These are phyloP conservation scores for Lanius collurio DNA, from an alignment of 2,113 vertebrate species.

Conservation along the genomic window DNA sequence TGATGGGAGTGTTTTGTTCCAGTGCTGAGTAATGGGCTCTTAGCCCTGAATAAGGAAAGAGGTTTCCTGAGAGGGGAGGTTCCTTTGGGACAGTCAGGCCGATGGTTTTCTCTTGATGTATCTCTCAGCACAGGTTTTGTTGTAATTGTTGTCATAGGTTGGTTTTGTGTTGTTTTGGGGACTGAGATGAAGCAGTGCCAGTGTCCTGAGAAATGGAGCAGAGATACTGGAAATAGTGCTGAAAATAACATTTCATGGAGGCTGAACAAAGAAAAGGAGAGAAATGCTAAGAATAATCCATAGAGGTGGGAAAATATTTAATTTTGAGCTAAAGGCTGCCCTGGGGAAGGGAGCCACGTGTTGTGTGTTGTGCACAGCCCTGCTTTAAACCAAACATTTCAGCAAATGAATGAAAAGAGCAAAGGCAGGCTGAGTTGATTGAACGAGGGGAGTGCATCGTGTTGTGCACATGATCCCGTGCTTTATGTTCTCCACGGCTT, in stretches of 20 bases:
- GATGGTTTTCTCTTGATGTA: neutral
- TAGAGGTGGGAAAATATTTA: neutral
- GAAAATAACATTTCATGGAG: neutral
- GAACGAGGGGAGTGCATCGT: accelerated
- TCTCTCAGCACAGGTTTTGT: neutral
- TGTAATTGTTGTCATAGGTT: neutral
- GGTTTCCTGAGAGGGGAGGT: neutral
- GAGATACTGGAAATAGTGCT: neutral
- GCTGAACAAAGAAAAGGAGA: neutral
- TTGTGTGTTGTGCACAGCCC: neutral
- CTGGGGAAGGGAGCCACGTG: neutral
- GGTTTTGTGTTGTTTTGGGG: neutral
- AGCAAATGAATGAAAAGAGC: neutral
- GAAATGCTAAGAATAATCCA: neutral
- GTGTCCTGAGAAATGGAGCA: neutral
- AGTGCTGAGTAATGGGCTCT: accelerated
- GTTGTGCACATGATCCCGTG: neutral
- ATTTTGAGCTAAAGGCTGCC: neutral
- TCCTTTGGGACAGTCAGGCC: neutral
- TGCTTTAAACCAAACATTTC: neutral
- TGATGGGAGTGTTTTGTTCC: neutral
- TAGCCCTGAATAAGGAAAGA: neutral
- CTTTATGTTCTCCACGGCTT: neutral
- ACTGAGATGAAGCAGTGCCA: neutral
- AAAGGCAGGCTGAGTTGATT: neutral